Evolutionary conservation across 2,888 invertebrate species (phyloP), one percentile per base, ranked within the genome.

Genomic region (Gisinianus flammeolus): DNA sequence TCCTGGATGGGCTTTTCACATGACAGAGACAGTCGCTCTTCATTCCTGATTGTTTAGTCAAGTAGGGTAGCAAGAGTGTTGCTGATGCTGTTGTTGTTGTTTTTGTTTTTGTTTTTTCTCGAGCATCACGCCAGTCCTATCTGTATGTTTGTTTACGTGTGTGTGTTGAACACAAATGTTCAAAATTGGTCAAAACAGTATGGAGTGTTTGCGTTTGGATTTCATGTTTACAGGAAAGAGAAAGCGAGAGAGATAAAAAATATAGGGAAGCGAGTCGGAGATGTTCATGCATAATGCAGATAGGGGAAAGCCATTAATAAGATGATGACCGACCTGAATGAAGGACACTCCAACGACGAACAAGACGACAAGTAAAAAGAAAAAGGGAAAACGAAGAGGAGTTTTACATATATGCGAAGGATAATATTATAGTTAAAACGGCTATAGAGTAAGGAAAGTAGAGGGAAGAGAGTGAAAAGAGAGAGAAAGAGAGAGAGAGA

Each of bases 301-400:
- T 70, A 70, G 70, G 52, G 16, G 28, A 70, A 70, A 70, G 70
- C 70, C 70, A 70, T 70, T 70, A 70, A 70, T 70, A 52, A 70
- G 70, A 70, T 70, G 70, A 33, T 70, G 70, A 70, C 70, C 70
- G 70, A 70, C 70, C 30, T 31, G 70, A 62, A 28, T 8, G 70
- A 70, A 54, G 70, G 70, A 70, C 70, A 70, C 52, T 70, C 24
- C 6, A 31, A 31, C 24, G 24, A 62, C n/a, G 22, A 62, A 62
- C 4, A 62, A 1, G 26, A 26, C 26, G 28, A 67, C 52, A 19
- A 70, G 12, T 16, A 70, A 54, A 19, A 54, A 24, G 35, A 3
- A 52, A 16, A 70, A 6, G 54, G 26, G 28, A 26, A 52, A 19
- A 16, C 5, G 31, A 26, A 22, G 8, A 26, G 6, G 16, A 28